Evolutionary conservation across 1,140 invertebrate species (phyloP), one percentile per base, ranked within the genome.

Genomic region (Alviniconcha marisindica): DNA sequence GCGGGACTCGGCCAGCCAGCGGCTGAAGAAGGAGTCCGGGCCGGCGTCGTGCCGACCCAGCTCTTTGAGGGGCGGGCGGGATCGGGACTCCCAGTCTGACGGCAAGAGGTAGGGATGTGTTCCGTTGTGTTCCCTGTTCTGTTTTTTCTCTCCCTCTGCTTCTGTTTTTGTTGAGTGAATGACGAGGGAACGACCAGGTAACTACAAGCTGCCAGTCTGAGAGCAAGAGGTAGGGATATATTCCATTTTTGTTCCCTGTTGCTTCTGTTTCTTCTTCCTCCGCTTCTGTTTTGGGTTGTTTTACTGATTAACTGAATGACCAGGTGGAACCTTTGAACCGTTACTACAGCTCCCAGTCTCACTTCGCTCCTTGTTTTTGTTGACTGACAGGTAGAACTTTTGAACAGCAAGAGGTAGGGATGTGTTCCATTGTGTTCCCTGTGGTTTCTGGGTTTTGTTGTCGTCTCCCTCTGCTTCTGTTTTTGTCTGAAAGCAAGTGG

Each of bases 341-440:
- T n/a, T n/a, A n/a, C n/a, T n/a, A n/a, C n/a, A n/a, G n/a, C n/a
- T n/a, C n/a, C n/a, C n/a, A n/a, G n/a, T n/a, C n/a, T n/a, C n/a
- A n/a, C n/a, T n/a, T n/a, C n/a, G n/a, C n/a, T n/a, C n/a, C n/a
- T n/a, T n/a, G n/a, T n/a, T n/a, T n/a, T n/a, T n/a, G n/a, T n/a
- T n/a, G n/a, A n/a, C n/a, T n/a, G n/a, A n/a, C n/a, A n/a, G n/a
- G n/a, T n/a, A n/a, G n/a, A n/a, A n/a, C n/a, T n/a, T n/a, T n/a
- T n/a, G n/a, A n/a, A 78, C 14, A 54, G 77, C 51, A 78, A 56
- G 56, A 78, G 77, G 77, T 78, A n/a, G 31, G 36, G 71, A 66
- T 28, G n/a, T 54, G 10, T 54, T 54, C 24, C 10, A n/a, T n/a
- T n/a, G n/a, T n/a, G n/a, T 54, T 54, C 24, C 51, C 24, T 54